Percentiles rank a stretch among this genome's conserved stretches.
Conservation (phyloP, 2,888 invertebrate genomes). For the Lutraria lutraria region DNA sequence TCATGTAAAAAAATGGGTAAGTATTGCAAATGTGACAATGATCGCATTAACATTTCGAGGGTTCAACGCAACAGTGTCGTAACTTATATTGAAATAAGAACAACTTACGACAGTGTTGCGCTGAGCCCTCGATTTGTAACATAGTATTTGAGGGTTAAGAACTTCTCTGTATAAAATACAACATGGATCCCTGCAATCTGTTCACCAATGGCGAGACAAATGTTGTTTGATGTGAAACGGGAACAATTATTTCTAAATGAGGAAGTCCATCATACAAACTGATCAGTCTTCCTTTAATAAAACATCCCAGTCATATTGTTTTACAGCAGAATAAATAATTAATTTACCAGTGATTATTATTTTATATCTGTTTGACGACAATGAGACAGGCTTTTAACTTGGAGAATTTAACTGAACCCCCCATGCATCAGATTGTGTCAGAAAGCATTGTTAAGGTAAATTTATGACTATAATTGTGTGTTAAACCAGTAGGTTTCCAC, state of each 20-base stretch:
- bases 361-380: conserved; percentile 28
- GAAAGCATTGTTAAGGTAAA: conserved; percentile 37
- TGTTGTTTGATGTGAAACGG: neutral
- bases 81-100: too few species aligned
- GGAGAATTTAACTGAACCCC: conserved; percentile 12
- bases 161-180: neutral
- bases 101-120: too few species aligned
- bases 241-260: conserved; percentile 27
- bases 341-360: conserved; percentile 15
- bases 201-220: conserved; percentile 6
- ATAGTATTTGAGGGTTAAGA: neutral
- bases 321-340: conserved; percentile 26
- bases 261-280: conserved; percentile 17
- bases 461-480: conserved; percentile 44
- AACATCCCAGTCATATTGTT: conserved; percentile 17
- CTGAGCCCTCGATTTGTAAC: too few species aligned
- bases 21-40: neutral
- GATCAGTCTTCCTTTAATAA: conserved; percentile 21
- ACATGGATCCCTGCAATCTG: neutral
- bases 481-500: conserved; percentile 47
- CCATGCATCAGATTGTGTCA: neutral
- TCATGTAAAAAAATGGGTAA: neutral
- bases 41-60: conserved; percentile 18
- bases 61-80: too few species aligned
- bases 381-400: conserved; percentile 27